Evolutionary conservation across 2,888 invertebrate species (phyloP).

Genomic region (Chrysolina americana): DNA sequence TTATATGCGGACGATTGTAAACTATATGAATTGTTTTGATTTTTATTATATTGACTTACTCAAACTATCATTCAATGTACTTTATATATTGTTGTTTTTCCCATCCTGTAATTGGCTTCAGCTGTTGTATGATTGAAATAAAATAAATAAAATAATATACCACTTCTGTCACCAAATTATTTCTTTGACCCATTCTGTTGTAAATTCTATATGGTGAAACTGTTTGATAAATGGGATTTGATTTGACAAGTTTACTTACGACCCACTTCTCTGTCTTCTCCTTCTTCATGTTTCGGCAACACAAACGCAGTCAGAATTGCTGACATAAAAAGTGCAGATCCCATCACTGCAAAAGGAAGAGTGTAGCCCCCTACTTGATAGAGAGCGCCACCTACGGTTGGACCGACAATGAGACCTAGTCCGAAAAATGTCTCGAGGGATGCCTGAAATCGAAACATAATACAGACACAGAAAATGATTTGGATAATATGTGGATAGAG

Average conservation of each 20-base stretch:
- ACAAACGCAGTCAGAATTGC: conserved; percentile 82
- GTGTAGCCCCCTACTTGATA: conserved; percentile 85
- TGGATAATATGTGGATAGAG: neutral
- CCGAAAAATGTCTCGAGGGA: conserved; percentile 92
- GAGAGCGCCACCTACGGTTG: conserved; percentile 89
- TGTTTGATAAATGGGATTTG: neutral
- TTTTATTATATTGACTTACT: too few species aligned
- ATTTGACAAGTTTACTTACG: conserved; percentile 70
- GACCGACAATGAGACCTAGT: conserved; percentile 89
- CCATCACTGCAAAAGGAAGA: conserved; percentile 86
- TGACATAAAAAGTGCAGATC: conserved; percentile 81
- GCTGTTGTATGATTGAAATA: too few species aligned
- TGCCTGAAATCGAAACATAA: conserved; percentile 71
- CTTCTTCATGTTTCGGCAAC: conserved; percentile 78
- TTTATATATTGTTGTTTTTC: too few species aligned
- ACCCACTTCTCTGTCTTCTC: conserved; percentile 72
- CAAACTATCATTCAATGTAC: too few species aligned
- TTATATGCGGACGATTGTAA: too few species aligned
- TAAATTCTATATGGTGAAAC: too few species aligned
- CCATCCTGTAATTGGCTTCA: too few species aligned
- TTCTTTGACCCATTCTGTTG: too few species aligned
- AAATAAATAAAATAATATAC: too few species aligned
- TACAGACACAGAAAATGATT: neutral
- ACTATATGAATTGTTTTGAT: too few species aligned
- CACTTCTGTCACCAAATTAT: too few species aligned